These are phyloP conservation scores for Drosophila pruinosa DNA, from an alignment of 1,140 invertebrate species.

Conservation along the genomic window DNA sequence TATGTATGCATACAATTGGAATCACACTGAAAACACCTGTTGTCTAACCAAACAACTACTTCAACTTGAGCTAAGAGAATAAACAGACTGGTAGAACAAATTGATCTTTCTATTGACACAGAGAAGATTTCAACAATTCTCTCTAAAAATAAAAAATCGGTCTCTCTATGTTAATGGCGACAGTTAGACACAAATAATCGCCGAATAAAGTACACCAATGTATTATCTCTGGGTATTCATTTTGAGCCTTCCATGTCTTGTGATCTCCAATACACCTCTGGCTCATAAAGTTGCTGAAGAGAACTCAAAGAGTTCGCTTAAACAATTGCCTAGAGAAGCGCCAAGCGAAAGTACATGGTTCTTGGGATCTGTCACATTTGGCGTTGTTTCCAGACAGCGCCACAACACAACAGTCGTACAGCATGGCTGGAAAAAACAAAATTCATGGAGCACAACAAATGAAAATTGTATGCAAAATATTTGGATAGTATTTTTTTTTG, in stretches of 20 bases:
- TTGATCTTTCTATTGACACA: not conserved
- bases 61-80: not conserved
- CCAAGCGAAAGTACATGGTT: not conserved
- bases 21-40: not conserved
- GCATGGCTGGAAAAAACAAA: not conserved
- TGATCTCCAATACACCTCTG: not conserved
- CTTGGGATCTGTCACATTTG: not conserved
- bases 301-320: not conserved
- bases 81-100: not conserved
- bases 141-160: not conserved
- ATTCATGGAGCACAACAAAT: not conserved
- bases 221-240: not conserved
- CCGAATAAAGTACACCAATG: not conserved
- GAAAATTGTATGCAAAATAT: not conserved
- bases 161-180: not conserved
- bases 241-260: not conserved
- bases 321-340: not conserved
- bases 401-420: not conserved
- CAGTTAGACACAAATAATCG: not conserved
- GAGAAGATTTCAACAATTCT: not conserved
- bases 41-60: not conserved
- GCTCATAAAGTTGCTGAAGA: not conserved
- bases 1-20: not conserved
- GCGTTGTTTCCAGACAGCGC: not conserved
- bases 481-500: constrained; percentile 31